Evolutionary conservation across 2,113 vertebrate genomes (phyloP).

Genomic region (Drymodes brunneopygia): DNA sequence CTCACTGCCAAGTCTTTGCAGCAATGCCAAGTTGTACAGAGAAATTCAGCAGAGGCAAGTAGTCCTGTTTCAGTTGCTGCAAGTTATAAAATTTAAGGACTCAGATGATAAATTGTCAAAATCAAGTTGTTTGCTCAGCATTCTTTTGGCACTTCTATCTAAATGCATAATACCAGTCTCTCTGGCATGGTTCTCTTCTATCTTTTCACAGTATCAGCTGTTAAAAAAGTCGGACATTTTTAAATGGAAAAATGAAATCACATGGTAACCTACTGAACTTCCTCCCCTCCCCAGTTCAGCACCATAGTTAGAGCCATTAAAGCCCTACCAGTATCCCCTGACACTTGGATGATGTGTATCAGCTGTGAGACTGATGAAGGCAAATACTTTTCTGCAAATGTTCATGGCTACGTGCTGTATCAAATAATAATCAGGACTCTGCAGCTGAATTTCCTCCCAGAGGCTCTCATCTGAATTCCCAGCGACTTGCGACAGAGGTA

Average conservation of each 20-base stretch:
- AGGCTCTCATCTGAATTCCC: not conserved
- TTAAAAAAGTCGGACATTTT: not conserved
- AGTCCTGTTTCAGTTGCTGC: not conserved
- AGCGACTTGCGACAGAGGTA: not conserved
- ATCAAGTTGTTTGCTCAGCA: not conserved
- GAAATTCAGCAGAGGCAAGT: not conserved
- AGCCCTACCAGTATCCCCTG: rapidly evolving
- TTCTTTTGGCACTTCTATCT: not conserved
- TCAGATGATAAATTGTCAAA: not conserved
- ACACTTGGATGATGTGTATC: not conserved
- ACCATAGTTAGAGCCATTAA: rapidly evolving
- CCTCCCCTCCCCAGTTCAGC: not conserved
- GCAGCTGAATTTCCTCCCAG: not conserved
- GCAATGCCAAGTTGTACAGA: not conserved
- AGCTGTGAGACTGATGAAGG: not conserved
- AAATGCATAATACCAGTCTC: not conserved
- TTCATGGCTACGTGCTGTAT: not conserved
- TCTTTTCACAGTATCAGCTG: not conserved
- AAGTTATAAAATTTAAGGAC: not conserved
- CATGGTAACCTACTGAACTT: not conserved
- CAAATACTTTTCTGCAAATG: not conserved
- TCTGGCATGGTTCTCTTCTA: not conserved
- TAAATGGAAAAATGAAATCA: not conserved
- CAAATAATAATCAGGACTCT: not conserved
- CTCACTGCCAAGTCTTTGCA: not conserved